A percentile compares a stretch with the other conserved stretches of the same genome.
phyloP scores from a whole-genome alignment of 2,113 vertebrate species.

The Deroptyus accipitrinus region DNA sequence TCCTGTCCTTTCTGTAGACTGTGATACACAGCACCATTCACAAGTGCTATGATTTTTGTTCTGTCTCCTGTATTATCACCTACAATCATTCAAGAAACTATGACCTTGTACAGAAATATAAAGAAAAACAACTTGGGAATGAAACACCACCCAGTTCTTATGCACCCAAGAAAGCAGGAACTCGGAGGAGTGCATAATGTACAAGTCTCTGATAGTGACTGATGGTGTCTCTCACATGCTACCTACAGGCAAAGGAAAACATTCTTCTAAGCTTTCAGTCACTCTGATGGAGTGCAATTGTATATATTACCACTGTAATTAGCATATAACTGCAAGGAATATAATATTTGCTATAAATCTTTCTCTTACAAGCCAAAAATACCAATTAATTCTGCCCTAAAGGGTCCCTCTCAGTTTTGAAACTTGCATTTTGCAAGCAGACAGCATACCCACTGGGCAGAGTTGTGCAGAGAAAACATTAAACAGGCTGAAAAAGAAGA shows the following conservation, averaged over 20 bases:
- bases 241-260: slow-evolving; percentile 5
- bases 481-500: not conserved
- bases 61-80: not conserved
- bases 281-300: slow-evolving; percentile 5
- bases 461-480: not conserved
- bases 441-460: not conserved
- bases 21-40: not conserved
- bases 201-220: not conserved
- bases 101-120: not conserved
- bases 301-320: not conserved
- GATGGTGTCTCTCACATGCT: not conserved
- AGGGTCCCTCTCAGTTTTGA: not conserved
- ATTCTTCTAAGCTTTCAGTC: slow-evolving; percentile 5
- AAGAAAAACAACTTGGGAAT: not conserved
- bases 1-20: not conserved
- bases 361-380: slow-evolving; percentile 3
- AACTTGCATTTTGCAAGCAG: not conserved
- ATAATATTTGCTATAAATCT: not conserved
- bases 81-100: not conserved
- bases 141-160: not conserved
- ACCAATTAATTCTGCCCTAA: slow-evolving; percentile 7
- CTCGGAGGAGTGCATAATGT: not conserved
- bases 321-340: slow-evolving; percentile 1
- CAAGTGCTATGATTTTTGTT: not conserved
- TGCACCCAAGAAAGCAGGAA: not conserved